Evolutionary conservation across 2,113 vertebrate genomes (phyloP).

Genomic region (Plotosus lineatus): DNA sequence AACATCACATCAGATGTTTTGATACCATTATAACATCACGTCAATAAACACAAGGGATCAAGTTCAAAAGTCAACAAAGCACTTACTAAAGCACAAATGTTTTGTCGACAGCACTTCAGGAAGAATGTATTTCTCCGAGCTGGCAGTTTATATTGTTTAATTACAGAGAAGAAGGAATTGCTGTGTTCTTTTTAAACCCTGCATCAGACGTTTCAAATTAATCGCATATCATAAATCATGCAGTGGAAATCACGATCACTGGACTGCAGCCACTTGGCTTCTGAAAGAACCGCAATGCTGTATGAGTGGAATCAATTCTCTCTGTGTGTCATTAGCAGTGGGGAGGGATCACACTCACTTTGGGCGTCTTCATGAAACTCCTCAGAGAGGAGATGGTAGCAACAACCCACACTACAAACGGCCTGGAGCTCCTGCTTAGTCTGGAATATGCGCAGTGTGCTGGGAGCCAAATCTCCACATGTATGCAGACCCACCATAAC

Average conservation of each 20-base stretch:
- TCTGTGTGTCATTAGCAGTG: background rate
- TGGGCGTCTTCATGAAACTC: constrained; percentile 78
- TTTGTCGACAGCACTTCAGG: background rate
- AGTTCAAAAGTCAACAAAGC: no score
- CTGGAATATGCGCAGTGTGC: constrained; percentile 81
- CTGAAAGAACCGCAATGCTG: background rate
- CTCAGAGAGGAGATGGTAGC: constrained; percentile 95
- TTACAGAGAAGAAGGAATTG: background rate
- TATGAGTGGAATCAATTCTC: background rate
- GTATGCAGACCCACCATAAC: constrained; percentile 94
- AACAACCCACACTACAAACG: constrained; percentile 94
- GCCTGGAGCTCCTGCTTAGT: constrained; percentile 84
- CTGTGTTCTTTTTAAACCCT: background rate
- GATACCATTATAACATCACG: no score
- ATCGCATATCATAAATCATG: background rate
- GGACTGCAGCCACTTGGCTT: background rate
- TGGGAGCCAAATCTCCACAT: constrained; percentile 89
- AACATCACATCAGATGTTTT: background rate
- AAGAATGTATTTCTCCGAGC: background rate
- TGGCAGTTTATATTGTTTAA: background rate
- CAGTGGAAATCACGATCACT: background rate
- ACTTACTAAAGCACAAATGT: background rate
- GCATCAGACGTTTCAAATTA: constrained; percentile 5
- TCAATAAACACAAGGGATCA: background rate
- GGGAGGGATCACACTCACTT: constrained; percentile 70